phyloP scores from a whole-genome alignment of 2,797 vertebrate species.

The Esox masquinongy region DNA sequence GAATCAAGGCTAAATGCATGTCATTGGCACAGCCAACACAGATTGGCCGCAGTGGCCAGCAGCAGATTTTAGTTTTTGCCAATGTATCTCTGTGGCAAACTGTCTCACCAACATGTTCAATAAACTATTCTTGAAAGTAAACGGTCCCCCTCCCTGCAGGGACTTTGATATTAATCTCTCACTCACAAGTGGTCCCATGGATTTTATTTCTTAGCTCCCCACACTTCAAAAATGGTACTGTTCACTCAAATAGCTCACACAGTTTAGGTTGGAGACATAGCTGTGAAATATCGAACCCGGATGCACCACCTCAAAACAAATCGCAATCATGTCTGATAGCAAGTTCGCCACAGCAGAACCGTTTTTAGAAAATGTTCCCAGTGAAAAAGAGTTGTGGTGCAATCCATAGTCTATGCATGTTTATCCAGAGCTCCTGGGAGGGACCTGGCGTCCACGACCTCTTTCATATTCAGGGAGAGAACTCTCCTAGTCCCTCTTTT shows the following conservation, averaged over 20 bases:
- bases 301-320: constrained; percentile 6
- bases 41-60: constrained; percentile 62
- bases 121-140: constrained; percentile 43
- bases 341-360: neutral
- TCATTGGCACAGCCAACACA: constrained; percentile 70
- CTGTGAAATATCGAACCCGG: neutral
- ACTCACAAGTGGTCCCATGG: constrained; percentile 25
- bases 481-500: constrained; percentile 29
- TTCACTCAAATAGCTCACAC: neutral
- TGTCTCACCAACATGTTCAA: constrained; percentile 56
- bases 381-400: constrained; percentile 16
- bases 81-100: constrained; percentile 68
- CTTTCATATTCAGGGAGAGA: constrained; percentile 41
- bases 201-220: constrained; percentile 8
- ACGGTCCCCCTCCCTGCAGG: constrained; percentile 21
- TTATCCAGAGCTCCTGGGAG: constrained; percentile 44
- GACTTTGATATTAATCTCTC: constrained; percentile 40
- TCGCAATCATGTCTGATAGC: neutral
- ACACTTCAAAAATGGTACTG: neutral
- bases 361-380: neutral
- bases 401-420: constrained; percentile 34
- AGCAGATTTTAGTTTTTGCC: constrained; percentile 64
- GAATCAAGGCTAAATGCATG: constrained; percentile 76
- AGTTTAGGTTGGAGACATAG: neutral
- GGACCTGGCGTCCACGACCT: constrained; percentile 20